These are phyloP conservation scores for Athetis lepigone DNA, from an alignment of 2,888 invertebrate genomes.

Conservation along the genomic window DNA sequence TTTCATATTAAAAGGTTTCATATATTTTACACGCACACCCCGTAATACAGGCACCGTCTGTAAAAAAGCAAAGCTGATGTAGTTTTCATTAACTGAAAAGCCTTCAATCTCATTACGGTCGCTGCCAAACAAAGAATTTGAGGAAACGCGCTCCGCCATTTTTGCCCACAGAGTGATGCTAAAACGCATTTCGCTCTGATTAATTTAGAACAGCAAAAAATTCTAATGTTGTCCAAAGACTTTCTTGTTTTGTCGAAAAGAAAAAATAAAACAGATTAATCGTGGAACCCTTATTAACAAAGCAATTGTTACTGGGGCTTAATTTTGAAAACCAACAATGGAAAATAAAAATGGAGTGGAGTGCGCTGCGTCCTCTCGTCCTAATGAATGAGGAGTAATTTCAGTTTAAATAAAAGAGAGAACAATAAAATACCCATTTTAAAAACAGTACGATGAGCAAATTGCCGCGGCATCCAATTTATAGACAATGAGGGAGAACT, in stretches of 20 bases:
- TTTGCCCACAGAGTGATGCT: constrained; percentile 40
- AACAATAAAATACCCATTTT: constrained; percentile 87
- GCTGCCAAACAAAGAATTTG: constrained; percentile 58
- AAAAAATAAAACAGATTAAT: constrained; percentile 82
- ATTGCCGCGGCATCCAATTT: constrained; percentile 84
- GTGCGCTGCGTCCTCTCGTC: constrained; percentile 81
- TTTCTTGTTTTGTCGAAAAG: constrained; percentile 72
- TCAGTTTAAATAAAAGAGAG: constrained; percentile 88
- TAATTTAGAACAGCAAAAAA: constrained; percentile 67
- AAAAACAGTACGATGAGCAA: constrained; percentile 85
- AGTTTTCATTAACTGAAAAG: constrained; percentile 61
- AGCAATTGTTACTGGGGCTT: constrained; percentile 87
- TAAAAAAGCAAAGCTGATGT: constrained; percentile 42
- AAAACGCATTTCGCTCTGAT: constrained; percentile 66
- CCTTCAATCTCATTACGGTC: constrained; percentile 61
- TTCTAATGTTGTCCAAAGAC: constrained; percentile 69
- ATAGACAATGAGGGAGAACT: constrained; percentile 81
- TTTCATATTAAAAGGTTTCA: constrained; percentile 15
- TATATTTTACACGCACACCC: constrained; percentile 5
- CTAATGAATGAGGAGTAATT: constrained; percentile 89
- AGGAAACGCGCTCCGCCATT: constrained; percentile 43
- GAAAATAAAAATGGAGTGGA: constrained; percentile 86
- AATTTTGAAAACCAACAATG: constrained; percentile 89
- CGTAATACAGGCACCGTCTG: constrained; percentile 21
- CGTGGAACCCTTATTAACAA: constrained; percentile 85